Base-by-base conservation (phyloP, 2,797 vertebrate genomes). In the Sarcoramphus papa region DNA sequence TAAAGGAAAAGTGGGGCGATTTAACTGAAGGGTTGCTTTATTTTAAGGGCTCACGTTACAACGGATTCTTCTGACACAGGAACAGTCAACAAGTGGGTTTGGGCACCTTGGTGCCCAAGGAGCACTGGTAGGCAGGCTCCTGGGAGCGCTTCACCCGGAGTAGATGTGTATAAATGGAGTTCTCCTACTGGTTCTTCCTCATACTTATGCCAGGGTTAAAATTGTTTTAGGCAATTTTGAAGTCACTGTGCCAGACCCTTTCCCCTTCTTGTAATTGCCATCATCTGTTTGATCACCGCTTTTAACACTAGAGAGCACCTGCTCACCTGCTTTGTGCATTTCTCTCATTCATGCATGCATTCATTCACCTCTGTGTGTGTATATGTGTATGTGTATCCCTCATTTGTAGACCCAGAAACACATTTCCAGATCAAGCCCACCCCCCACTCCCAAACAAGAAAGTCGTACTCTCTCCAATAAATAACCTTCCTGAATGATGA, bases 281-380 rank as follows among this genome's bases (percentile, higher is more conserved):
- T 82, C n/a, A 35, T 51, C 48, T 87, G 70, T 69, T 92, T 92
- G 78, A 94, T 96, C 88, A 86, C 81, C 0, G 2, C 68, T 96
- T 96, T 96, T 87, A 95, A 96, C 96, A 80, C 96, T 97, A 95
- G 97, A 95, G 96, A 96, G 96, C 97, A 96, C 96, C 97, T 97
- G 86, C 48, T 97, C 84, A 89, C 96, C 96, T 95, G 92, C 76
- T 95, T 94, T 96, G 85, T 91, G 95, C 80, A 76, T 94, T 90
- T 81, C 81, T 63, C 50, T 73, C 67, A 9, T 78, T 85, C 85
- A 67, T 43, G 59, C 72, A 30, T 10, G 47, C 12, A 0, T 21
- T 20, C 19, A 4, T 56, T 81, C 93, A 85, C 67, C 51, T 85
- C 67, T 53, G 13, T 14, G n/a, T 16, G 21, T n/a, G 18, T 33